Evolutionary conservation across 2,888 invertebrate species (phyloP), one percentile per base, ranked within the genome.

Genomic region (Tachina fera): DNA sequence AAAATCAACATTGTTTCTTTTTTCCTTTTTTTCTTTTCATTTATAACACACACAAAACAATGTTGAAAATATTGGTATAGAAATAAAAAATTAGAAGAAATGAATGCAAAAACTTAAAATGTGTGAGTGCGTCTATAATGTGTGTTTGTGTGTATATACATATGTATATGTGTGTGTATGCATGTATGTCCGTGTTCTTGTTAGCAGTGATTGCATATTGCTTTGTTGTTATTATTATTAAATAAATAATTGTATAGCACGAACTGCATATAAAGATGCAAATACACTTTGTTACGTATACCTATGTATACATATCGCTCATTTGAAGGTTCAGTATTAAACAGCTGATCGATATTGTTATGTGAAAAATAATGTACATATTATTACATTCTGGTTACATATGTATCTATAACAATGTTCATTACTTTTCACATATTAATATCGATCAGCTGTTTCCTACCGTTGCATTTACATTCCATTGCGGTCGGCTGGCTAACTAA

Each of bases 1-100:
- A 49, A 49, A 14, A 80, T 49, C 71, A 77, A 70, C 63, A 76
- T 71, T 43, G 31, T 45, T 60, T 51, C 22, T 68, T 65, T 13
- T 77, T 53, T 65, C 2, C 39, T 79, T 61, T 31, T 56, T 53
- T 53, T 49, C 9, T 72, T 61, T 60, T 41, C 43, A 51, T 60
- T 9, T 9, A 41, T 39, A 39, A 56, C 47, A 79, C 63, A 79
- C 63, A 74, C 49, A 70, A 47, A 60, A 72, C 71, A 83, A 83
- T 76, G 76, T 76, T 63, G 58, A 83, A 76, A 82, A 76, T 77
- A 71, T 77, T 70, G 47, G 56, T 63, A 58, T 58, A 65, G 22
- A 72, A 72, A 47, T 53, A 3, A n/a, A 41, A 41, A 74, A 14
- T 58, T 56, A 31, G 39, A 74, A 74, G 22, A 56, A 60, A 58